phyloP scores from a whole-genome alignment of 2,797 vertebrate species.

The Phrynocephalus forsythii region DNA sequence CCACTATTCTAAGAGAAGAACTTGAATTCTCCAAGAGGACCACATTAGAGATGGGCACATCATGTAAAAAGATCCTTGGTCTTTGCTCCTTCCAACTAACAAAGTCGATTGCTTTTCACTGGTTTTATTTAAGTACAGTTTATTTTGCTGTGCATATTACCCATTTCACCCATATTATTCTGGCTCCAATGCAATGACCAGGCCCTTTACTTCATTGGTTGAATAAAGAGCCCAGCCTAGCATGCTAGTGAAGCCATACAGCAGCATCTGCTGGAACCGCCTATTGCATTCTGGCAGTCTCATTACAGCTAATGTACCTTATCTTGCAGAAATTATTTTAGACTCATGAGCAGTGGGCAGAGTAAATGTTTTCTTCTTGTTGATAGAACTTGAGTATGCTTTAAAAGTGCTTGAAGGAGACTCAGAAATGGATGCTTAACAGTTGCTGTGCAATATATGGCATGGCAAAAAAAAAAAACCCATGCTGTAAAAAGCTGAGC shows the following conservation, averaged over 20 bases:
- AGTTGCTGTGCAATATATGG: neutral
- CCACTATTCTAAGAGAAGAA: no score
- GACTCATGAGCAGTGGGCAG: neutral
- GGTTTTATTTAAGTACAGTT: neutral
- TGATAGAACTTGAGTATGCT: slow-evolving; percentile 13
- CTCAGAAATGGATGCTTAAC: slow-evolving; percentile 20
- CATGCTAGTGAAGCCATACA: neutral
- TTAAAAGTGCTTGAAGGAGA: slow-evolving; percentile 17
- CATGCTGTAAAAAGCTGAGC: neutral
- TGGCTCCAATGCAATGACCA: slow-evolving; percentile 9
- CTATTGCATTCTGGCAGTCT: neutral
- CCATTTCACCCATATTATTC: neutral
- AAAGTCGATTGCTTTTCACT: neutral
- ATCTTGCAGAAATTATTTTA: slow-evolving; percentile 7
- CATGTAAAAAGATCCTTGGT: neutral
- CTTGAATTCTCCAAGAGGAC: neutral
- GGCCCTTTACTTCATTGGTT: neutral
- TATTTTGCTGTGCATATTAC: neutral
- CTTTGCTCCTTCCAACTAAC: neutral
- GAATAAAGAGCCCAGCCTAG: slow-evolving; percentile 3
- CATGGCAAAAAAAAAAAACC: slow-evolving; percentile 16
- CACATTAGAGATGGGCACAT: no score
- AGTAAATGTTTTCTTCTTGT: slow-evolving; percentile 5
- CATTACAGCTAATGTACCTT: neutral
- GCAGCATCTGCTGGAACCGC: neutral